Conservation (phyloP, 2,797 vertebrate genomes). For the Naso thynnoides region DNA sequence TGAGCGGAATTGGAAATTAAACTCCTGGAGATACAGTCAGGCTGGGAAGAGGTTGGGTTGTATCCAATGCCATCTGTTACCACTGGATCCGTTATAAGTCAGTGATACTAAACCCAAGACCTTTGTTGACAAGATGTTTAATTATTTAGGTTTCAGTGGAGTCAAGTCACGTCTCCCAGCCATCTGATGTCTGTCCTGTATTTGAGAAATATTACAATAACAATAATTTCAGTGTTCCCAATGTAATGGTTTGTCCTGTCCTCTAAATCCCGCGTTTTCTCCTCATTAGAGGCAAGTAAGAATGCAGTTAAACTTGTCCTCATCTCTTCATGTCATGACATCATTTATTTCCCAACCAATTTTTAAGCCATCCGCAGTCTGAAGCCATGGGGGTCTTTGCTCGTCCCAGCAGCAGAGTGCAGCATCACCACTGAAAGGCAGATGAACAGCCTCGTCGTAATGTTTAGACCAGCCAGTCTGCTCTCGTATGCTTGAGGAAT, state of each 20-base stretch:
- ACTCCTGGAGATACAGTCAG: conserved; percentile 19
- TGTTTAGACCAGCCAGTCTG: conserved; percentile 51
- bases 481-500: conserved; percentile 53
- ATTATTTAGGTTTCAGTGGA: conserved; percentile 24
- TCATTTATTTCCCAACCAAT: conserved; percentile 48
- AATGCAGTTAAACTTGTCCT: conserved; percentile 34
- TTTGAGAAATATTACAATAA: conserved; percentile 5
- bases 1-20: conserved; percentile 34
- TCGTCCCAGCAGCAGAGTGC: conserved; percentile 41
- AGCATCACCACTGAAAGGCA: conserved; percentile 38
- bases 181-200: conserved; percentile 4
- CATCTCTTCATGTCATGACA: conserved; percentile 42
- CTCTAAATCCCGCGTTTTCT: not conserved
- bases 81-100: conserved; percentile 10
- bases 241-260: not conserved
- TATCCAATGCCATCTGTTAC: not conserved
- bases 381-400: conserved; percentile 32
- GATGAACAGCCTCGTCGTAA: conserved; percentile 45
- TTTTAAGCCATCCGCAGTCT: conserved; percentile 41
- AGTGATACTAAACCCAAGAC: not conserved
- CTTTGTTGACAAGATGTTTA: conserved; percentile 19
- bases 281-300: conserved; percentile 5
- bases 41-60: conserved; percentile 7
- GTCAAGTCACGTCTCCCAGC: not conserved
- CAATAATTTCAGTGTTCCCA: not conserved